Conservation (phyloP, 2,113 vertebrate species). For the Chlorocebus sabaeus region DNA sequence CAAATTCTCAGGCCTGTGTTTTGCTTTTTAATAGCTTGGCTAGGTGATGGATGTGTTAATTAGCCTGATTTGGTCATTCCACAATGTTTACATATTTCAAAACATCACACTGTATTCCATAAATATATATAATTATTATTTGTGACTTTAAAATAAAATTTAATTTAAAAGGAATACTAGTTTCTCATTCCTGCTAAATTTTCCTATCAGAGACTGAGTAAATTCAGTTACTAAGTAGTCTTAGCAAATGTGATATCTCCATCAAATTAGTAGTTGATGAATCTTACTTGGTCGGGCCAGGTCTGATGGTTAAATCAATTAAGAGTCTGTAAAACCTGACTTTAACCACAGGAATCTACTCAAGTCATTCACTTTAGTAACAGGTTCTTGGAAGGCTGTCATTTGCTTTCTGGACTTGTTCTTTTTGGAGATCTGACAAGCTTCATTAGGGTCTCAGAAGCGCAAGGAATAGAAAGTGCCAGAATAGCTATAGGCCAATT, state of each 20-base stretch:
- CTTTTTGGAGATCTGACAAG: slow-evolving; percentile 3
- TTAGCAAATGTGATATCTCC: not conserved
- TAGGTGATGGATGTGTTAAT: not conserved
- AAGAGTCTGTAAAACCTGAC: not conserved
- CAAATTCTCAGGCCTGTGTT: not conserved
- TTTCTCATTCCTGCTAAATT: not conserved
- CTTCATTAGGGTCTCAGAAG: not conserved
- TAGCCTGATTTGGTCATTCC: not conserved
- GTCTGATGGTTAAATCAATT: not conserved
- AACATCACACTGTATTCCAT: not conserved
- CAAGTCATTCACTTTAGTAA: not conserved
- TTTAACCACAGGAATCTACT: not conserved
- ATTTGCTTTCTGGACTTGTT: not conserved
- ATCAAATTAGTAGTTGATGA: not conserved
- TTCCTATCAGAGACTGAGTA: not conserved
- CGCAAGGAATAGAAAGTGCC: not conserved
- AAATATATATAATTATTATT: not conserved
- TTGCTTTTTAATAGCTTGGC: not conserved
- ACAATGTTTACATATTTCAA: not conserved
- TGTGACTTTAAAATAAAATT: not conserved
- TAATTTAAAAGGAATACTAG: not conserved
- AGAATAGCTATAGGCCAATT: not conserved
- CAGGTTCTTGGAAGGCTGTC: not conserved
- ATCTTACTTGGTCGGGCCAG: not conserved
- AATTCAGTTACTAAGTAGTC: not conserved